Conservation (phyloP, 2,113 vertebrate genomes). For the Sciurus niger region DNA sequence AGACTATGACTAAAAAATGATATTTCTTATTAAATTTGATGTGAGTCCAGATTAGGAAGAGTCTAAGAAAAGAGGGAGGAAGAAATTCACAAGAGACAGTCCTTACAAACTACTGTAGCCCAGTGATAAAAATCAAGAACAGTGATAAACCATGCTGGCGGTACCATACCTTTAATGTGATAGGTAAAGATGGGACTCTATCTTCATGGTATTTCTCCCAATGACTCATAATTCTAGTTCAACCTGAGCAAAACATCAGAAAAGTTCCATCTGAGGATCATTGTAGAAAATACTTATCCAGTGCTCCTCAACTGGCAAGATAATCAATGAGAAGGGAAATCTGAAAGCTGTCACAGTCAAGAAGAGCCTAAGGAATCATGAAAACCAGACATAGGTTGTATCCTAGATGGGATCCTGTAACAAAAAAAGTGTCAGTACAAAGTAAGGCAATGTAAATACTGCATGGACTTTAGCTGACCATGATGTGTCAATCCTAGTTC, state of each 20-base stretch:
- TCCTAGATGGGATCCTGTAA: background rate
- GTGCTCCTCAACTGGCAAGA: background rate
- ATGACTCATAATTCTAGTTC: background rate
- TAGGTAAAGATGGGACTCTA: background rate
- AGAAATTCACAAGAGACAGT: background rate
- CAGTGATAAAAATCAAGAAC: background rate
- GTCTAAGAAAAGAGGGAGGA: background rate
- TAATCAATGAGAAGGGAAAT: background rate
- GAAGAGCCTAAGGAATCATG: background rate
- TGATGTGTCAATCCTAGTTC: background rate
- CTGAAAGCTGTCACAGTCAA: background rate
- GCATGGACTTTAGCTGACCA: background rate
- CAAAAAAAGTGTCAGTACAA: background rate
- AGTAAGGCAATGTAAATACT: background rate
- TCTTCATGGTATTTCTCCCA: background rate
- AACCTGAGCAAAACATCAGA: background rate
- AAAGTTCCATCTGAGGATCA: background rate
- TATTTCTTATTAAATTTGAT: background rate
- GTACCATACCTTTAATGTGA: background rate
- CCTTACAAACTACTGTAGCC: background rate
- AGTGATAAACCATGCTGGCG: background rate
- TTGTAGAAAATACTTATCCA: background rate
- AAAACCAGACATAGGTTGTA: background rate
- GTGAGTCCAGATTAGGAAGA: background rate
- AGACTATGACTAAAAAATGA: background rate